A percentile compares a stretch with the other conserved stretches of the same genome.
These are phyloP conservation scores for Drosophila sulfurigaster DNA, from an alignment of 1,140 invertebrate genomes.

Conservation along the genomic window DNA sequence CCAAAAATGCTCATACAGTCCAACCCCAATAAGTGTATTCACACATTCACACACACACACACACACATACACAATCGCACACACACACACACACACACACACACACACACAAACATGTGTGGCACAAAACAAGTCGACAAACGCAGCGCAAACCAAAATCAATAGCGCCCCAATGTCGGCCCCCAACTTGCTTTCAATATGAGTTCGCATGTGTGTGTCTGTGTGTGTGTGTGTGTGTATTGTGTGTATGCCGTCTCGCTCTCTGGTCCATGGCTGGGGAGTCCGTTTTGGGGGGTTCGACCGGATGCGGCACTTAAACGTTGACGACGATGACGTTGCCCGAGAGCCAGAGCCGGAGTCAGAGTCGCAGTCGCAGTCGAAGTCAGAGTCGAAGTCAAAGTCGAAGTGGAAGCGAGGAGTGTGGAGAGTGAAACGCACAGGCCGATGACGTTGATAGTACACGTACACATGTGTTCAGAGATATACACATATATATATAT, in stretches of 20 bases:
- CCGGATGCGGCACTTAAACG: constrained; percentile 82
- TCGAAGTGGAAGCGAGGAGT: constrained; percentile 28
- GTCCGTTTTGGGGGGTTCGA: constrained; percentile 20
- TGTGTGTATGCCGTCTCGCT: constrained; percentile 48
- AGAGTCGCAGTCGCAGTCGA: constrained; percentile 3
- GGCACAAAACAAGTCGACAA: constrained; percentile 28
- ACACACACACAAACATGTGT: constrained; percentile 11
- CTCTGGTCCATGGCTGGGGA: constrained; percentile 7
- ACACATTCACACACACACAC: constrained; percentile 9
- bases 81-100: constrained; percentile 15
- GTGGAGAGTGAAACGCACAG: not conserved
- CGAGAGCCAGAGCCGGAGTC: constrained; percentile 17
- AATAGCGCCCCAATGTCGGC: constrained; percentile 71
- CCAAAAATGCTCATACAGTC: constrained; percentile 25
- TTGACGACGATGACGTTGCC: constrained; percentile 56
- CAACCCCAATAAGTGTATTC: constrained; percentile 34
- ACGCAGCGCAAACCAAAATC: constrained; percentile 58
- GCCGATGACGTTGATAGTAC: constrained; percentile 78
- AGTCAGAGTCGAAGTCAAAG: not conserved
- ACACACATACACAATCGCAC: constrained; percentile 6
- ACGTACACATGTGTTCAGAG: constrained; percentile 49
- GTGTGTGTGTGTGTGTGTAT: constrained; percentile 2
- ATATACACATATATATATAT: constrained; percentile 9
- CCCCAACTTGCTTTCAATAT: constrained; percentile 5
- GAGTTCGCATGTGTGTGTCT: constrained; percentile 2